These are phyloP conservation scores for Alentia gelatinosa DNA, from an alignment of 2,888 invertebrate genomes.

Conservation along the genomic window DNA sequence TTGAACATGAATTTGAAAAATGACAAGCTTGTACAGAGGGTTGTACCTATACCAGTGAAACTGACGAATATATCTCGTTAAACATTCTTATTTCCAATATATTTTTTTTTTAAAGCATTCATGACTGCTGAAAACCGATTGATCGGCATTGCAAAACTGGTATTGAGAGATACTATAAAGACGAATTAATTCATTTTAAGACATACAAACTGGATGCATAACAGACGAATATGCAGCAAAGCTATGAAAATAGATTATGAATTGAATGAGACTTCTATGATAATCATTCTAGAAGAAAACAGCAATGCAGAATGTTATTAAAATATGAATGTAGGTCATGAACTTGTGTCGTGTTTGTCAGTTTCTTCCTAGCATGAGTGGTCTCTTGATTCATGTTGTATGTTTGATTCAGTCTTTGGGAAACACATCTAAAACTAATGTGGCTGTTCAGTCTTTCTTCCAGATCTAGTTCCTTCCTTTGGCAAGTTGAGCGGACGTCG, in stretches of 20 bases:
- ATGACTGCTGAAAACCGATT: background rate
- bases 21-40: background rate
- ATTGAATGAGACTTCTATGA: no score
- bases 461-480: background rate
- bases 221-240: no score
- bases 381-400: background rate
- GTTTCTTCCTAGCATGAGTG: no score
- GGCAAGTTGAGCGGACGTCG: background rate
- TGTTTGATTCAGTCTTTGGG: background rate
- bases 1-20: background rate
- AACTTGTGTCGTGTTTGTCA: background rate
- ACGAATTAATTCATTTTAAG: no score
- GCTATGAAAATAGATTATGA: no score
- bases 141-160: background rate
- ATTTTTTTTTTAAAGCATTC: background rate
- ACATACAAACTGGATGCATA: no score
- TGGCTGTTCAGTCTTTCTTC: constrained; percentile 30
- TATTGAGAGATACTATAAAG: background rate
- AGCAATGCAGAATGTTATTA: background rate
- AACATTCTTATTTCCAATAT: background rate
- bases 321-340: background rate
- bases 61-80: background rate
- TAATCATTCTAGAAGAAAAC: no score
- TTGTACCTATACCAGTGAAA: background rate
- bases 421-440: background rate